Evolutionary conservation across 2,113 vertebrate species (phyloP), one percentile per base, ranked within the genome.

Genomic region (Thamnophis sirtalis): DNA sequence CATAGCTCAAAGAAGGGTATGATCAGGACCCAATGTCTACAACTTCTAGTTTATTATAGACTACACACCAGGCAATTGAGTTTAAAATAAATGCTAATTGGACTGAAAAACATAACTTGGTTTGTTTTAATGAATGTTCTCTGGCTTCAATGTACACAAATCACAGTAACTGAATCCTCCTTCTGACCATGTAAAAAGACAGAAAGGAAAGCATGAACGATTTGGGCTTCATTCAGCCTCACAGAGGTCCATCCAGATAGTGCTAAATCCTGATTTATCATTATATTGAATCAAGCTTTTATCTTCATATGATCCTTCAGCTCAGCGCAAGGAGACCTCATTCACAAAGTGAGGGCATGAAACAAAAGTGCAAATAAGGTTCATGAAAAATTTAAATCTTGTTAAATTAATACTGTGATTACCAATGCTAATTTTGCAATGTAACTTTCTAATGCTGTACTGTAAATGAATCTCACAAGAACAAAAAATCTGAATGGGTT

Each of bases 331-430:
- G 93, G 95, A 95, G 95, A 90, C 85, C 89, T 9, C 89, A 22
- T 91, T 93, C 91, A 93, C 86, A 93, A 91, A 93, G 80, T n/a
- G 17, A 63, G 87, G 56, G 92, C 84, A 90, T 21, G 48, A 43
- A 88, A 91, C 93, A 94, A 93, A 91, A 91, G 90, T 89, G 56
- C 93, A 95, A 95, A 93, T 93, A 96, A 97, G 90, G 94, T 43
- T 89, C 86, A 93, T 87, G 87, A 94, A 95, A 96, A 96, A 86
- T 90, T 86, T 95, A 92, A 90, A 85, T 93, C 84, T 0, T 0
- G 84, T 93, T 93, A 95, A 91, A 93, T 91, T 94, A 95, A 96
- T 96, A 93, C 93, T 86, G 93, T 88, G 56, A 56, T 58, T 91
- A 94, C 92, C 93, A 95, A 94, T 95, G 97, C 96, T 60, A 94